Conservation (phyloP, 2,797 vertebrate species). For the Hydrocynus forskahlii region DNA sequence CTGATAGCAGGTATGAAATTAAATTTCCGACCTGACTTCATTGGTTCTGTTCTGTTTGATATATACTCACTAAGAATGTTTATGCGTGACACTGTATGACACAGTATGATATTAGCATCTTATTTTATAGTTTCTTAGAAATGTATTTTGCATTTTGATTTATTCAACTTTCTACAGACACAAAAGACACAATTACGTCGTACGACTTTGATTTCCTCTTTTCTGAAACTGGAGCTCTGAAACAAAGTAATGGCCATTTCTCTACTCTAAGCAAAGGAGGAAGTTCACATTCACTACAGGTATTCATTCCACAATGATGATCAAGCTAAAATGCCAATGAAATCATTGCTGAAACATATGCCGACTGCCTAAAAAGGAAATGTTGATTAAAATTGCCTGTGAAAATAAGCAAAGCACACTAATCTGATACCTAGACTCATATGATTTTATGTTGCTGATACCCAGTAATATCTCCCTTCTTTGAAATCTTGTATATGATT, state of each 20-base stretch:
- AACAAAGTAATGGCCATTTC: conserved; percentile 42
- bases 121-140: neutral
- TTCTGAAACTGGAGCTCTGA: conserved; percentile 37
- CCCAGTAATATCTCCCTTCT: neutral
- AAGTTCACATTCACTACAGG: conserved; percentile 34
- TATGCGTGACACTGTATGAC: too few species aligned
- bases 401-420: neutral
- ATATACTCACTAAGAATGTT: neutral
- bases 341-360: neutral
- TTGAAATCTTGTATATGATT: too few species aligned
- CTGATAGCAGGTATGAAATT: conserved; percentile 35
- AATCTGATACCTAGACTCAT: neutral
- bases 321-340: neutral
- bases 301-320: neutral
- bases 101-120: too few species aligned
- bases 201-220: conserved; percentile 49
- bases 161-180: conserved; percentile 27
- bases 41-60: neutral
- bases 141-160: neutral
- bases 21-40: neutral
- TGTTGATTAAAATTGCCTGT: neutral
- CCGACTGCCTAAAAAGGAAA: neutral
- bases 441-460: neutral
- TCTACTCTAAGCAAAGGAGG: conserved; percentile 19
- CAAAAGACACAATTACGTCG: conserved; percentile 17